Evolutionary conservation across 2,797 vertebrate genomes (phyloP), one percentile per base, ranked within the genome.

Genomic region (Coreius guichenoti): DNA sequence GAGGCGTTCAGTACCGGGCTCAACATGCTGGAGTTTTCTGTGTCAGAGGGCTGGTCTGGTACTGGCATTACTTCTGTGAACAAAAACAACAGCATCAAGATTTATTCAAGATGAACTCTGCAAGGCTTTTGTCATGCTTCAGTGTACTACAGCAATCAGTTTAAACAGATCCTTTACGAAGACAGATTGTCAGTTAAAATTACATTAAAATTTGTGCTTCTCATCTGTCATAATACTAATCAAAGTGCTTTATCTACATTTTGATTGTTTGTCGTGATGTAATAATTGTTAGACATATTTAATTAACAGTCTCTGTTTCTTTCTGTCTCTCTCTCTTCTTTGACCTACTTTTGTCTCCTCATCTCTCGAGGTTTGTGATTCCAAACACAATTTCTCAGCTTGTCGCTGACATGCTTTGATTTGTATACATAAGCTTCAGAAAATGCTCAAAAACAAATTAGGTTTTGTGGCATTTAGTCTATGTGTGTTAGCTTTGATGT

Each of bases 1-100:
- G 98, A 98, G 88, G 98, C 92, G 90, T 97, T 97, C 91, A 99
- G 92, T 89, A 98, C 97, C 4, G 98, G 98, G 91, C 98, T 99
- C 93, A 99, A 95, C 94, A 98, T 97, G 94, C 93, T 95, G 92
- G 96, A 95, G 88, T 98, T 97, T 89, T 97, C 95, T 82, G 95
- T 96, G 93, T 96, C 96, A 89, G 96, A 96, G 72, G 96, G 96
- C 93, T 97, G 97, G 92, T 99, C 97, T 93, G 98, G 98, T 93
- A 99, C 97, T 95, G 98, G 98, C 98, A 99, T 99, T 93, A 95
- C 95, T 94, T 94, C 95, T 96, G 92, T 47, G 69, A 47, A 63
- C 13, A 21, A 91, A 74, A 54, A 23, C n/a, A 87, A 88, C 67
- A 86, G 23, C 56, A 4, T 26, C 16, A 17, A 56, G 2, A 83